Evolutionary conservation across 2,797 vertebrate species (phyloP), one percentile per base, ranked within the genome.

Genomic region (Heterohyrax brucei): DNA sequence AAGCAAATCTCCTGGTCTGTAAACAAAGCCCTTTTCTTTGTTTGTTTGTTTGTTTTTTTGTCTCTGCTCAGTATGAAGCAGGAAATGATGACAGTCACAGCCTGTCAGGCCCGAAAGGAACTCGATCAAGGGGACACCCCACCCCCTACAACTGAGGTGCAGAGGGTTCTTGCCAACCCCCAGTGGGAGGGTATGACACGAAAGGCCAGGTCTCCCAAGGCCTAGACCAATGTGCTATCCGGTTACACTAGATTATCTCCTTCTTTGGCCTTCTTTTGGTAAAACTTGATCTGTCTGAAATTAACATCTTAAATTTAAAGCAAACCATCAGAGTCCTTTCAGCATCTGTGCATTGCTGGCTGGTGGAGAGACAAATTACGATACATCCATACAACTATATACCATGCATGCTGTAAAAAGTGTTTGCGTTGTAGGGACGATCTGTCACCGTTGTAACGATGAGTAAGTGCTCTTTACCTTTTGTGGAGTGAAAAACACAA

Each of bases 1-100:
- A 85, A 82, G 66, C 87, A 93, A 94, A 93, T 61, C 77, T 86
- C 88, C 33, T 9, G 84, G 56, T 39, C 89, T 79, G 5, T 61
- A 90, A 88, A 66, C 22, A 0, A 87, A 53, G 72, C 62, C 59
- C 2, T 5, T 62, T 95, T 80, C 88, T 0, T 39, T 39, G 2
- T 39, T 39, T 39, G 2, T 39, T 39, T 39, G 94, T 80, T 88
- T 0, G 4, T 62, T 95, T 80, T 88, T 0, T 85, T 80, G 7
- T 33, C 53, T 82, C 24, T 50, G 50, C 87, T 84, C 18, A 61
- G 44, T 4, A 14, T 19, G 13, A 80, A 73, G 28, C 12, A 53
- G 66, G 0, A 13, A 88, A 46, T 6, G 21, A 50, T 82, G 48
- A 12, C n/a, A 10, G 30, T 48, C 84, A 10, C 72, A 68, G 26